phyloP scores from a whole-genome alignment of 2,888 invertebrate species.

The Idaea dimidiata region DNA sequence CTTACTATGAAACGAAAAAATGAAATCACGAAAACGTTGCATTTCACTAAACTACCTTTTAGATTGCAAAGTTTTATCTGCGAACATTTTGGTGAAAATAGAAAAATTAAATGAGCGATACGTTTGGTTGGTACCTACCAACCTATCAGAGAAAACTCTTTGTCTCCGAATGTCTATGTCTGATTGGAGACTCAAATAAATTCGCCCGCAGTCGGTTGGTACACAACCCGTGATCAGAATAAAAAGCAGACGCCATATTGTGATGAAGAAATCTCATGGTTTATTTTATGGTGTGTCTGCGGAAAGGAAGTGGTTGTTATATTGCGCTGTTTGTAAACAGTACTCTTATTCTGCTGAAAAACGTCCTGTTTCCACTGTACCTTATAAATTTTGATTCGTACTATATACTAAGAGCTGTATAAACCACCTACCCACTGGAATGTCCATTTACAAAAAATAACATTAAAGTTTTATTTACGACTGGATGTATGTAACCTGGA shows the following conservation, averaged over 20 bases:
- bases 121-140: neutral
- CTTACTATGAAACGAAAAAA: no score
- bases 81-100: constrained; percentile 17
- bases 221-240: constrained; percentile 46
- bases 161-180: constrained; percentile 55
- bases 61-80: neutral
- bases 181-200: constrained; percentile 75
- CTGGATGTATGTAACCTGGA: no score
- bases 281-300: neutral
- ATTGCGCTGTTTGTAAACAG: constrained; percentile 20
- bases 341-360: neutral
- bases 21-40: no score
- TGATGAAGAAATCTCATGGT: constrained; percentile 3
- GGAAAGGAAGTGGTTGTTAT: neutral
- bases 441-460: no score
- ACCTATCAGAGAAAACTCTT: constrained; percentile 46
- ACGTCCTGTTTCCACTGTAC: neutral
- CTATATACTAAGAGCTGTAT: no score
- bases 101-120: constrained; percentile 27
- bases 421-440: no score
- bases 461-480: no score
- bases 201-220: constrained; percentile 40
- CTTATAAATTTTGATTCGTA: no score
- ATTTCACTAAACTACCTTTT: neutral
- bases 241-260: constrained; percentile 11